These are phyloP conservation scores for Myodes glareolus DNA, from an alignment of 2,113 vertebrate genomes.

Conservation along the genomic window DNA sequence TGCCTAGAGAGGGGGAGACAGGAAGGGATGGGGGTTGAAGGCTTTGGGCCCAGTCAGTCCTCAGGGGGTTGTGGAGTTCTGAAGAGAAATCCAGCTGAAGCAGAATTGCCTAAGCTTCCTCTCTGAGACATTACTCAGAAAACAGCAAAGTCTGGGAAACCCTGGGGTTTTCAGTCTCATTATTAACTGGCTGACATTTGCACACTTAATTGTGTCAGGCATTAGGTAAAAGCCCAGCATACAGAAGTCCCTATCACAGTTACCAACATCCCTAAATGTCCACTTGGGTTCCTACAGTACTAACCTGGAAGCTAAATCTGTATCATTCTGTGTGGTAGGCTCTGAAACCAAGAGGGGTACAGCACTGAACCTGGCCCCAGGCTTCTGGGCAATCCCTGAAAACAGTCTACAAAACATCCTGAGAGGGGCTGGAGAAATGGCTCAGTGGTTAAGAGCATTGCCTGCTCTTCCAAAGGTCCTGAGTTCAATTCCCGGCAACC, in stretches of 20 bases:
- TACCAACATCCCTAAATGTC: too few species aligned
- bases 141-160: constrained; percentile 14
- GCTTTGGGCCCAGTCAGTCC: background rate
- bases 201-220: background rate
- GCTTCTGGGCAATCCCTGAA: background rate
- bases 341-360: background rate
- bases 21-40: background rate
- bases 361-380: background rate
- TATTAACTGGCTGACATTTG: background rate
- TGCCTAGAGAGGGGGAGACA: background rate
- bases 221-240: background rate
- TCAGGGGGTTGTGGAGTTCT: background rate
- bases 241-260: background rate
- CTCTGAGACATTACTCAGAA: background rate
- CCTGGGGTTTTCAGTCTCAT: background rate
- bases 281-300: background rate
- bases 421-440: too few species aligned
- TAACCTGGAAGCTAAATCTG: background rate
- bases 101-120: background rate
- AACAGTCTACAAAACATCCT: background rate
- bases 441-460: too few species aligned
- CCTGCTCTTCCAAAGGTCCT: too few species aligned
- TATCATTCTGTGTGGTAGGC: background rate
- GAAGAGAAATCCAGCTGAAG: constrained; percentile 21
- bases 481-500: too few species aligned